Evolutionary conservation across 2,888 invertebrate species (phyloP).

Genomic region (Monochamus alternatus): DNA sequence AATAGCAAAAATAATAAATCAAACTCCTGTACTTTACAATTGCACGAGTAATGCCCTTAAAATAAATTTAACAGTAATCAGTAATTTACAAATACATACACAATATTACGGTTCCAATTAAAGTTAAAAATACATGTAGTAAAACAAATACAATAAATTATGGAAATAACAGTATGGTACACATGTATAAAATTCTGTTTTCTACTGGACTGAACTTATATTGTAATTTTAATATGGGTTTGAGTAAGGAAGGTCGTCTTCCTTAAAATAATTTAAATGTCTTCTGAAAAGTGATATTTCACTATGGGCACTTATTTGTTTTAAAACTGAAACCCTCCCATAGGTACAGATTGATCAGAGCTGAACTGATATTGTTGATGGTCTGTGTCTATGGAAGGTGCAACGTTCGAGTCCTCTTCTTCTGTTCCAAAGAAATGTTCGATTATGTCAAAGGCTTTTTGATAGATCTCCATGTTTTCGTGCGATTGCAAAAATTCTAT

Average conservation of each 20-base stretch:
- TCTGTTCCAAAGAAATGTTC: conserved; percentile 96
- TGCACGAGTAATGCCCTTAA: conserved; percentile 27
- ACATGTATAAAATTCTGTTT: conserved; percentile 57
- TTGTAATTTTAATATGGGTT: conserved; percentile 37
- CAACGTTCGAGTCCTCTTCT: conserved; percentile 86
- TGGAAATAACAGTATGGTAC: conserved; percentile 39
- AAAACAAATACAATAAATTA: conserved; percentile 30
- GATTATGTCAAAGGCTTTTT: conserved; percentile 97
- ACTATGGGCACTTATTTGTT: conserved; percentile 50
- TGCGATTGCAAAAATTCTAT: conserved; percentile 98
- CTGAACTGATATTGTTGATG: conserved; percentile 83
- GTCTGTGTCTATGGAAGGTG: conserved; percentile 83
- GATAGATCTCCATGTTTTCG: conserved; percentile 96
- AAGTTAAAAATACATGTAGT: conserved; percentile 32
- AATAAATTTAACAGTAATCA: conserved; percentile 24
- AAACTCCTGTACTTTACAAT: conserved; percentile 13
- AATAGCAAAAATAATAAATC: conserved; percentile 19
- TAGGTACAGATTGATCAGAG: conserved; percentile 81
- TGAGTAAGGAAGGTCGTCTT: conserved; percentile 31
- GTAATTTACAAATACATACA: conserved; percentile 24
- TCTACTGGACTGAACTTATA: conserved; percentile 41
- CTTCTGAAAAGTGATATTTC: conserved; percentile 29
- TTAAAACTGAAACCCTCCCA: conserved; percentile 88
- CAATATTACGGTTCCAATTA: conserved; percentile 19
- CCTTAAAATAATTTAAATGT: conserved; percentile 46